phyloP scores from a whole-genome alignment of 2,888 invertebrate species.

The Orthosia gothica region DNA sequence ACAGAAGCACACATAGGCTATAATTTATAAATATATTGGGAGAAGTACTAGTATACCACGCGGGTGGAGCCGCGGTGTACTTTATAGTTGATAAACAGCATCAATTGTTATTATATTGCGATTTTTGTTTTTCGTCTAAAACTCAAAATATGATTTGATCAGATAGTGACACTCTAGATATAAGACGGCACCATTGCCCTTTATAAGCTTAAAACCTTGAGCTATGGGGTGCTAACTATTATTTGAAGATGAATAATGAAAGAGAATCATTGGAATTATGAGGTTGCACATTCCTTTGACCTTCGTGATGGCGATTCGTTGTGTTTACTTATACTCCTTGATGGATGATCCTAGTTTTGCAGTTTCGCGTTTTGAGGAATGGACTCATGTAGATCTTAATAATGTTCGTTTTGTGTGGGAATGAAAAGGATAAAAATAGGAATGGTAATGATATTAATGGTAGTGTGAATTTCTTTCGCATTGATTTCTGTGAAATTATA shows the following conservation, averaged over 20 bases:
- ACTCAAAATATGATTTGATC: too few relatives aligned
- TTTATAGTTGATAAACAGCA: too few relatives aligned
- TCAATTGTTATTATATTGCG: too few relatives aligned
- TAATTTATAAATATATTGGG: too few relatives aligned
- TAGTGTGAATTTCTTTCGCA: conserved; percentile 1
- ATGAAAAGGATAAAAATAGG: conserved; percentile 37
- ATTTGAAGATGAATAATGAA: conserved; percentile 90
- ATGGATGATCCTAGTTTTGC: conserved; percentile 67
- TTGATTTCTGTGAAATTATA: not conserved
- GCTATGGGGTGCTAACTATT: conserved; percentile 90
- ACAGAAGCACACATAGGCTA: too few relatives aligned
- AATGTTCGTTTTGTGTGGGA: conserved; percentile 55
- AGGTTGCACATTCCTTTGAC: conserved; percentile 88
- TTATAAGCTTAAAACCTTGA: conserved; percentile 80
- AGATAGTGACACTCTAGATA: too few relatives aligned
- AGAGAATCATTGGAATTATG: conserved; percentile 86
- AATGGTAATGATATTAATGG: conserved; percentile 35
- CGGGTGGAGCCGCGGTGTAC: too few relatives aligned
- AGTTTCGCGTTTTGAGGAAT: conserved; percentile 62
- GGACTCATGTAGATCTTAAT: conserved; percentile 56
- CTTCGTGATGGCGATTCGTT: conserved; percentile 74
- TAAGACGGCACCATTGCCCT: conserved; percentile 48
- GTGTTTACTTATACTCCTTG: conserved; percentile 67
- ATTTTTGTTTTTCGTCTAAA: too few relatives aligned
- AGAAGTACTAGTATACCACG: too few relatives aligned